A percentile compares a stretch with the other conserved stretches of the same genome.
phyloP scores from a whole-genome alignment of 2,888 invertebrate species.

The Drosophila percnosoma region DNA sequence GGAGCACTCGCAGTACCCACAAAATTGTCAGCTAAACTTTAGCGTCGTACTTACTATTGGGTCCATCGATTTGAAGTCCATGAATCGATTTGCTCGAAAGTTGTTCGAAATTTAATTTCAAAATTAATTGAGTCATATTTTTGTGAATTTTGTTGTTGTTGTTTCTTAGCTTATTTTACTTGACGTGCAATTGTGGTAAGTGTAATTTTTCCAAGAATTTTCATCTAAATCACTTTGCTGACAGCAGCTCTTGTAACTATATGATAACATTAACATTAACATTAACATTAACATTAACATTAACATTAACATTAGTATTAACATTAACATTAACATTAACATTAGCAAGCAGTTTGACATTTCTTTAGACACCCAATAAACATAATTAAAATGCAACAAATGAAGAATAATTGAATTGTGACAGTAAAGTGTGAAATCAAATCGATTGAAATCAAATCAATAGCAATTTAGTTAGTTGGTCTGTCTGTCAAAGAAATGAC shows the following conservation, averaged over 20 bases:
- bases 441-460: conserved; percentile 34
- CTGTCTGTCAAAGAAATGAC: conserved; percentile 33
- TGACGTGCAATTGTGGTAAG: background rate
- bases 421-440: conserved; percentile 4
- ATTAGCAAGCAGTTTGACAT: background rate
- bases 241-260: too few relatives aligned
- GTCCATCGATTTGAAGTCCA: background rate
- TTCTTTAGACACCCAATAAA: background rate
- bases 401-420: background rate
- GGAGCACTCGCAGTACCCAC: conserved; percentile 32
- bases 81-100: conserved; percentile 3
- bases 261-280: too few relatives aligned
- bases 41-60: background rate
- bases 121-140: background rate
- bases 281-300: too few relatives aligned
- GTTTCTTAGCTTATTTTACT: background rate
- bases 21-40: conserved; percentile 54
- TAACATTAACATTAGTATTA: background rate
- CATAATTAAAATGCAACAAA: background rate
- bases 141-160: background rate
- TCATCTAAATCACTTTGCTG: too few relatives aligned
- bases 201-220: too few relatives aligned
- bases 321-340: background rate
- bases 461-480: conserved; percentile 16
- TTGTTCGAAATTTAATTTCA: background rate